Conservation (phyloP, 1,140 invertebrate species). For the Leptinotarsa undecemlineata region DNA sequence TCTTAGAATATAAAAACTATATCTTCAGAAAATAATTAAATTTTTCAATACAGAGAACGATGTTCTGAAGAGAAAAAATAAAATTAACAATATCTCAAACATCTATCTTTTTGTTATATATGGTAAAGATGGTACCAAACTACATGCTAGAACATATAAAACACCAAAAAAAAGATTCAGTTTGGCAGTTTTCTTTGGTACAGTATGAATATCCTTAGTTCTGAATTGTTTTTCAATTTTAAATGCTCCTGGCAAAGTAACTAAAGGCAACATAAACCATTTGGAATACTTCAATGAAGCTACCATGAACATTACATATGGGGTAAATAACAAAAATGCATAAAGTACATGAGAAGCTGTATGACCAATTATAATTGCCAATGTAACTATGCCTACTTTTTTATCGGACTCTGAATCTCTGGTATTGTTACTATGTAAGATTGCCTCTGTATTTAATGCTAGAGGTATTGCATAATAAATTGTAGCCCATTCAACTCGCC, state of each 20-base stretch:
- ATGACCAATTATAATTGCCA: slow-evolving; percentile 91
- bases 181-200: slow-evolving; percentile 86
- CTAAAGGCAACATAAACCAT: slow-evolving; percentile 86
- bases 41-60: background rate
- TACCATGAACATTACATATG: slow-evolving; percentile 88
- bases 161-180: slow-evolving; percentile 90
- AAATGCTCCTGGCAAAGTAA: slow-evolving; percentile 87
- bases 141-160: slow-evolving; percentile 81
- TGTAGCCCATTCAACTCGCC: slow-evolving; percentile 80
- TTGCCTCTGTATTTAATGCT: slow-evolving; percentile 92
- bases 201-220: slow-evolving; percentile 72
- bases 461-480: slow-evolving; percentile 92
- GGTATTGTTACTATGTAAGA: slow-evolving; percentile 93
- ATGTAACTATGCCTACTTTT: slow-evolving; percentile 85
- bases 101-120: slow-evolving; percentile 54
- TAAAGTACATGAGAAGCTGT: slow-evolving; percentile 90
- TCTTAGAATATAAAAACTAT: background rate
- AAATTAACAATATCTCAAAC: slow-evolving; percentile 6
- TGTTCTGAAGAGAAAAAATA: background rate
- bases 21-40: background rate
- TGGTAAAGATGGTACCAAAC: slow-evolving; percentile 64
- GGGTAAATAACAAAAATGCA: slow-evolving; percentile 86
- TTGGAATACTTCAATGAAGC: slow-evolving; percentile 79
- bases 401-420: slow-evolving; percentile 85
- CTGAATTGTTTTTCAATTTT: slow-evolving; percentile 89